Percentiles rank a stretch among this genome's conserved stretches.
Conservation (phyloP, 2,888 invertebrate genomes). For the Noctua pronuba region DNA sequence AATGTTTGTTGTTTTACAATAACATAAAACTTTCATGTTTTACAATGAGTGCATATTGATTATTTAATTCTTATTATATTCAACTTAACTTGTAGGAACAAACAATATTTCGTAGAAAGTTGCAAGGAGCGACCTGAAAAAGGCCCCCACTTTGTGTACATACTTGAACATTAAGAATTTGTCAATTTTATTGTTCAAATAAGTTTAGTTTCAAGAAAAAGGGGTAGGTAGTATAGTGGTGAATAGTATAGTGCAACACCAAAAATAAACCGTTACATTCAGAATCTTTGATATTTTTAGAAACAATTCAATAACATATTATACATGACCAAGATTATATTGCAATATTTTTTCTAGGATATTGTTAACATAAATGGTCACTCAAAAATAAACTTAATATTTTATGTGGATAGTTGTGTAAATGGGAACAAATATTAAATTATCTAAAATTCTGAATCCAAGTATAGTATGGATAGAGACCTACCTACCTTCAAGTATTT, state of each 20-base stretch:
- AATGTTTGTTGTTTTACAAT: background rate
- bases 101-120: slow-evolving; percentile 13
- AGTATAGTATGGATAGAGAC: slow-evolving; percentile 58
- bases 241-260: slow-evolving; percentile 3
- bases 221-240: background rate
- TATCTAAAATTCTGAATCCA: slow-evolving; percentile 41
- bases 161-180: slow-evolving; percentile 1
- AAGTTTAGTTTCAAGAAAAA: background rate
- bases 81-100: slow-evolving; percentile 6
- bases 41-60: background rate
- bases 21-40: background rate
- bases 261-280: slow-evolving; percentile 21
- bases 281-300: slow-evolving; percentile 19
- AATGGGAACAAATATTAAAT: background rate
- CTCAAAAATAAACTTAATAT: background rate
- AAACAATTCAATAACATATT: slow-evolving; percentile 1
- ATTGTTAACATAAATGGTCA: background rate
- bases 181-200: background rate
- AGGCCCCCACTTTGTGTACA: background rate
- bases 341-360: no score
- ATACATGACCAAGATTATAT: background rate
- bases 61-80: slow-evolving; percentile 25
- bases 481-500: slow-evolving; percentile 32
- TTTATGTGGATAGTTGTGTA: background rate
- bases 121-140: background rate